Evolutionary conservation across 92 coral and sea anemone genomes (phyloP).

Genomic region (Phenganax marumi): DNA sequence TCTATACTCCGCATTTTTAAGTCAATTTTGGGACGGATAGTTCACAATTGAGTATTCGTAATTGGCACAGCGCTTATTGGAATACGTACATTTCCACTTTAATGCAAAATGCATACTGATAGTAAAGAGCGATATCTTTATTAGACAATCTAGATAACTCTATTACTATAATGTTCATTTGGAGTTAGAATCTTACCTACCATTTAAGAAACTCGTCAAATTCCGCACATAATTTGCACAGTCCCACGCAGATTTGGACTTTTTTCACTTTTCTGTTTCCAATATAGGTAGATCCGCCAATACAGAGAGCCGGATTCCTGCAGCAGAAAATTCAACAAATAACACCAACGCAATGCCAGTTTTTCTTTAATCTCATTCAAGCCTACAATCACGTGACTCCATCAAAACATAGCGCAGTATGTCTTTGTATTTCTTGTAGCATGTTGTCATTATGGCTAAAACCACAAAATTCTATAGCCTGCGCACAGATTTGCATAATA

Average conservation of each 20-base stretch:
- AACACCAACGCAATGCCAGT: slow-evolving; percentile 30
- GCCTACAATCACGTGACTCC: slow-evolving; percentile 35
- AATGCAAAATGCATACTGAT: too few relatives aligned
- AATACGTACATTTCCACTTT: too few relatives aligned
- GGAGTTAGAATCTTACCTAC: too few relatives aligned
- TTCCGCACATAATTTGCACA: too few relatives aligned
- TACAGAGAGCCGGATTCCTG: not conserved
- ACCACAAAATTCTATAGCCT: slow-evolving; percentile 6
- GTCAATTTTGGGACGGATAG: too few relatives aligned
- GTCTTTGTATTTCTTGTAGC: slow-evolving; percentile 11
- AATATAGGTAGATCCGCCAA: not conserved
- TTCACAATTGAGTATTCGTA: too few relatives aligned
- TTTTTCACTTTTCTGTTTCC: slow-evolving; percentile 15
- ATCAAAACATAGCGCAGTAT: not conserved
- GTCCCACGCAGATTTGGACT: not conserved
- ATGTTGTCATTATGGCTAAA: not conserved
- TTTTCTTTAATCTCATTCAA: slow-evolving; percentile 36
- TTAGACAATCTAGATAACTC: too few relatives aligned
- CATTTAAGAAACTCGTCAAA: too few relatives aligned
- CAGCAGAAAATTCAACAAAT: slow-evolving; percentile 6
- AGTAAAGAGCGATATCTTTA: too few relatives aligned
- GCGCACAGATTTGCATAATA: slow-evolving; percentile 9
- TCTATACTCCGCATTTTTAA: too few relatives aligned
- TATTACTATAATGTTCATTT: too few relatives aligned
- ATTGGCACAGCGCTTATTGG: too few relatives aligned